Evolutionary conservation across 2,888 invertebrate species (phyloP).

Genomic region (Halictus quadricinctus): DNA sequence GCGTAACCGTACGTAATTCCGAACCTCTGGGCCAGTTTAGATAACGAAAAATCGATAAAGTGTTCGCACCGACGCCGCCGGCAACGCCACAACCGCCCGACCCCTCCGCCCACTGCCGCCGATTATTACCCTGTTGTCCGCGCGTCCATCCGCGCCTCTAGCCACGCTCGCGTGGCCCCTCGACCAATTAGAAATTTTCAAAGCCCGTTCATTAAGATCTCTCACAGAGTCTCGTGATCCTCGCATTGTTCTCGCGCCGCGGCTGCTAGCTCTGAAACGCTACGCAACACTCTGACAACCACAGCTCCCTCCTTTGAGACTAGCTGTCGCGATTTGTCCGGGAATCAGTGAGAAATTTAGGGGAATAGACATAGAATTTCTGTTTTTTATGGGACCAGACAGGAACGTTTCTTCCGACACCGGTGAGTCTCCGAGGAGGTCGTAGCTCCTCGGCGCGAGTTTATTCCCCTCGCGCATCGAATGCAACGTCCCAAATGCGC

Average conservation of each 20-base stretch:
- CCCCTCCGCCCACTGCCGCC: constrained; percentile 3
- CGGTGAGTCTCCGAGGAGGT: not conserved
- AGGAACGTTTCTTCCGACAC: not conserved
- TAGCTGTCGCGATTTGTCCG: too few species aligned
- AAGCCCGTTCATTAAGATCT: not conserved
- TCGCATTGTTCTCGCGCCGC: not conserved
- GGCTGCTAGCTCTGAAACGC: not conserved
- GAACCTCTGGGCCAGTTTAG: constrained; percentile 30
- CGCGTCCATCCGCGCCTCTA: constrained; percentile 15
- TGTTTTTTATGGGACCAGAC: not conserved
- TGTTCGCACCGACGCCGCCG: constrained; percentile 22
- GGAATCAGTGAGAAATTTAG: not conserved
- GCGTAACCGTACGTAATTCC: constrained; percentile 35
- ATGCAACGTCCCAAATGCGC: constrained; percentile 48
- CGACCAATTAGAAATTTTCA: constrained; percentile 39
- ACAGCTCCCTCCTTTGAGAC: not conserved
- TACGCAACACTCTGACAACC: not conserved
- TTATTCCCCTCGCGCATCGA: not conserved
- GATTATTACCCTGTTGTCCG: constrained; percentile 47
- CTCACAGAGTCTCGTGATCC: constrained; percentile 7
- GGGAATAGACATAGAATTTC: not conserved
- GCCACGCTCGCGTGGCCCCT: constrained; percentile 5
- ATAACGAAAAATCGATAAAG: constrained; percentile 58
- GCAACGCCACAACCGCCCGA: constrained; percentile 1
- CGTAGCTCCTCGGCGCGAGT: not conserved